A percentile compares a stretch with the other conserved stretches of the same genome.
Evolutionary conservation across 2,113 vertebrate genomes (phyloP).

Genomic region (Cricetomys ansorgei): DNA sequence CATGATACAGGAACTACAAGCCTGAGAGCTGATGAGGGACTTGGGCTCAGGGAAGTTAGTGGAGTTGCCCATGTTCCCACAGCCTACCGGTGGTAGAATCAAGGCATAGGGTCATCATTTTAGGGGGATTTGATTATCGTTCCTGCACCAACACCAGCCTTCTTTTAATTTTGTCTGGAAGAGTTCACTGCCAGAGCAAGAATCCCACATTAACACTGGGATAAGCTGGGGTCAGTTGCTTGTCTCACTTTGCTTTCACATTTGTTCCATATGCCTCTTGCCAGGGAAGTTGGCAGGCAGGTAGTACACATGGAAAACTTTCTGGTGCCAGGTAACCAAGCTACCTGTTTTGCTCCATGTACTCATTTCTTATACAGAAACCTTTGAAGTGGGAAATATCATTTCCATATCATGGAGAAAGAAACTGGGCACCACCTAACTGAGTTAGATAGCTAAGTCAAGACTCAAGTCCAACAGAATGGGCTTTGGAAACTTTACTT

Average conservation of each 20-base stretch:
- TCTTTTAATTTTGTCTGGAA: not conserved
- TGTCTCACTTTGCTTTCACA: not conserved
- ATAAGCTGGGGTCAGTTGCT: not conserved
- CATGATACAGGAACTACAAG: accelerated
- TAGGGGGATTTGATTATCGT: not conserved
- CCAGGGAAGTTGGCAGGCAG: not conserved
- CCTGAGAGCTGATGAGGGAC: not conserved
- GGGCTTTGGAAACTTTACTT: not conserved
- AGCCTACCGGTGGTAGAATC: not conserved
- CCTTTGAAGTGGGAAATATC: not conserved
- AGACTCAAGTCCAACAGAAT: not conserved
- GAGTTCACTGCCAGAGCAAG: not conserved
- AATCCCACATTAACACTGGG: not conserved
- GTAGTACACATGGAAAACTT: not conserved
- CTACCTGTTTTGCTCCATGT: not conserved
- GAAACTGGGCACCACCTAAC: not conserved
- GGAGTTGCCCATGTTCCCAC: not conserved
- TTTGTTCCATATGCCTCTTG: not conserved
- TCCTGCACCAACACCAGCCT: not conserved
- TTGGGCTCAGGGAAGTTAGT: not conserved
- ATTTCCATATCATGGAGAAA: not conserved
- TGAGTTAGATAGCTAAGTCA: not conserved
- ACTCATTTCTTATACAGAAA: not conserved
- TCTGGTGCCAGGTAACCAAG: not conserved
- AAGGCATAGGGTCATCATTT: not conserved